Evolutionary conservation across 2,113 vertebrate species (phyloP).

Genomic region (Ceyx cyanopectus): DNA sequence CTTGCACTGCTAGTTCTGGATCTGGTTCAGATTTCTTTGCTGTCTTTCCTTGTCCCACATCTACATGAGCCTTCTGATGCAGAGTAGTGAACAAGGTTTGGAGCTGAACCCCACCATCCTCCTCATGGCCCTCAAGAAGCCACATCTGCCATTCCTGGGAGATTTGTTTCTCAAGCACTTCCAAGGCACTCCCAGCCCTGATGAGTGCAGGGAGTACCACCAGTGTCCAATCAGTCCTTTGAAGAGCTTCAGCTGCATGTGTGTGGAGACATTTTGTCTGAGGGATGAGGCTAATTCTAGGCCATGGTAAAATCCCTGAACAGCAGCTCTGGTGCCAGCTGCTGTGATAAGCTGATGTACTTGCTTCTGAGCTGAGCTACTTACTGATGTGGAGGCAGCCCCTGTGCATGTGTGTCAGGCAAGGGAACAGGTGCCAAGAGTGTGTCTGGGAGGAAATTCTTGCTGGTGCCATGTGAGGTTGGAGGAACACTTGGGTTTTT

Average conservation of each 20-base stretch:
- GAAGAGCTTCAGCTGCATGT: background rate
- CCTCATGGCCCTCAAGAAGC: background rate
- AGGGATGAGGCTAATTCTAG: conserved; percentile 21
- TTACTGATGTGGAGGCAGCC: background rate
- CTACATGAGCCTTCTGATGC: background rate
- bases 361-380: background rate
- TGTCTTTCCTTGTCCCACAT: background rate
- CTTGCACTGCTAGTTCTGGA: background rate
- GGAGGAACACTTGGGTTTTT: background rate
- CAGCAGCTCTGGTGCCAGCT: conserved; percentile 4
- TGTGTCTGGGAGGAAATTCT: background rate
- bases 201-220: background rate
- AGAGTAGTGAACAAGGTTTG: background rate
- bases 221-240: background rate
- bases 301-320: background rate
- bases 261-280: conserved; percentile 22
- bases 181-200: accelerated
- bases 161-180: background rate
- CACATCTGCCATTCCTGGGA: background rate
- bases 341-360: background rate
- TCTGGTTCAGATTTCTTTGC: background rate
- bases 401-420: accelerated
- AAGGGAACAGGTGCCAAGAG: conserved; percentile 19
- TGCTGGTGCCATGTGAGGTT: background rate
- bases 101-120: background rate